Percentiles rank a stretch among this genome's conserved stretches.
Evolutionary conservation across 2,113 vertebrate species (phyloP).

Genomic region (Notothenia coriiceps): DNA sequence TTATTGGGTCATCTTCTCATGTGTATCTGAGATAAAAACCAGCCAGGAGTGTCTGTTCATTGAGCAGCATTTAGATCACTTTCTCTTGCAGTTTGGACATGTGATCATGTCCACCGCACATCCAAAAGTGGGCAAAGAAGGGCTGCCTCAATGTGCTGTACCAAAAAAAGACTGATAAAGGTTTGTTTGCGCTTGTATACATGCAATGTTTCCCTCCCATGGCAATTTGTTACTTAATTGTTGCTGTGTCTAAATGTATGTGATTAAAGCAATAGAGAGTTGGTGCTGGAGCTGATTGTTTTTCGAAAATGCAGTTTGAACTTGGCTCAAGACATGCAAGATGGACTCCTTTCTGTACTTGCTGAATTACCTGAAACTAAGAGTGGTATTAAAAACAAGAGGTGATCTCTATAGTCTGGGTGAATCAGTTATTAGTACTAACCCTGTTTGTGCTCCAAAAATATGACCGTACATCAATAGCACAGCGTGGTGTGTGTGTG

Average conservation of each 20-base stretch:
- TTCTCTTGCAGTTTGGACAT: slow-evolving; percentile 60
- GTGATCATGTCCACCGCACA: slow-evolving; percentile 44
- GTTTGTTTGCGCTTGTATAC: slow-evolving; percentile 80
- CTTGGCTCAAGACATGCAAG: slow-evolving; percentile 37
- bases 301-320: slow-evolving; percentile 57
- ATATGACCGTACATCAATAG: slow-evolving; percentile 33
- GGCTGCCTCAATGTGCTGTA: slow-evolving; percentile 75
- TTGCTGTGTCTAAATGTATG: slow-evolving; percentile 77
- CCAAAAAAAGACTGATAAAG: slow-evolving; percentile 74
- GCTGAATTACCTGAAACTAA: slow-evolving; percentile 27
- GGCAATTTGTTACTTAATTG: slow-evolving; percentile 77
- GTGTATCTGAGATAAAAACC: slow-evolving; percentile 25
- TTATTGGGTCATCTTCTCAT: slow-evolving; percentile 54
- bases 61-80: slow-evolving; percentile 71
- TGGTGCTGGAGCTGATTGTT: slow-evolving; percentile 72
- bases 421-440: slow-evolving; percentile 12
- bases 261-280: slow-evolving; percentile 83
- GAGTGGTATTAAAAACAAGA: slow-evolving; percentile 12
- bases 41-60: slow-evolving; percentile 48
- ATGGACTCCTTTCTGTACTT: slow-evolving; percentile 44
- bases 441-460: slow-evolving; percentile 39
- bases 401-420: slow-evolving; percentile 12
- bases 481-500: slow-evolving; percentile 39
- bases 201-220: slow-evolving; percentile 75
- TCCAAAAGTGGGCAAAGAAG: slow-evolving; percentile 66